These are phyloP conservation scores for Leucoraja ocellata DNA, from an alignment of 2,797 vertebrate genomes.

Conservation along the genomic window DNA sequence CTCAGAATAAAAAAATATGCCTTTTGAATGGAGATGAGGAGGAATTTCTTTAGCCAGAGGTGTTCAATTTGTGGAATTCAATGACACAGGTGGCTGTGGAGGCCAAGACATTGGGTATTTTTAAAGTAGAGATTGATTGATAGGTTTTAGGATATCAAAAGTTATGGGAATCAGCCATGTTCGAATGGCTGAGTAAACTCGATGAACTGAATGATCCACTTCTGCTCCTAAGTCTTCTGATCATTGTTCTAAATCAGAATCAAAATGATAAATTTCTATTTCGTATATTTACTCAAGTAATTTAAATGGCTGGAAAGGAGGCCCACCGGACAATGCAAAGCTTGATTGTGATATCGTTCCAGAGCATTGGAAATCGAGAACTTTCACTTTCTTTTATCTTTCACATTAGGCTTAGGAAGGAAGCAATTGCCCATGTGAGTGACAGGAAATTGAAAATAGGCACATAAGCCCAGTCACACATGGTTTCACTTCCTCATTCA, in stretches of 20 bases:
- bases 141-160: too few relatives aligned
- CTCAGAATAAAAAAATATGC: too few relatives aligned
- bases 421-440: background rate
- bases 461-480: background rate
- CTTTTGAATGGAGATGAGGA: too few relatives aligned
- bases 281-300: background rate
- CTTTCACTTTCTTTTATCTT: background rate
- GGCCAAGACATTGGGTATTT: too few relatives aligned
- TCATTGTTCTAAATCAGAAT: background rate
- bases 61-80: too few relatives aligned
- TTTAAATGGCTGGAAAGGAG: background rate
- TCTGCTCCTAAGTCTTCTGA: background rate
- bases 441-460: background rate
- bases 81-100: too few relatives aligned
- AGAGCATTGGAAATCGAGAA: background rate
- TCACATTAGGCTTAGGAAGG: background rate
- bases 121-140: too few relatives aligned
- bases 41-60: too few relatives aligned
- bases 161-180: too few relatives aligned
- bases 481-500: constrained; percentile 2
- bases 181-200: too few relatives aligned
- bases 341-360: background rate
- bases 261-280: background rate
- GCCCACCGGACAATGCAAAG: background rate
- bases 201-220: too few relatives aligned